Evolutionary conservation across 2,113 vertebrate genomes (phyloP), one percentile per base, ranked within the genome.

Genomic region (Solenodon paradoxus): DNA sequence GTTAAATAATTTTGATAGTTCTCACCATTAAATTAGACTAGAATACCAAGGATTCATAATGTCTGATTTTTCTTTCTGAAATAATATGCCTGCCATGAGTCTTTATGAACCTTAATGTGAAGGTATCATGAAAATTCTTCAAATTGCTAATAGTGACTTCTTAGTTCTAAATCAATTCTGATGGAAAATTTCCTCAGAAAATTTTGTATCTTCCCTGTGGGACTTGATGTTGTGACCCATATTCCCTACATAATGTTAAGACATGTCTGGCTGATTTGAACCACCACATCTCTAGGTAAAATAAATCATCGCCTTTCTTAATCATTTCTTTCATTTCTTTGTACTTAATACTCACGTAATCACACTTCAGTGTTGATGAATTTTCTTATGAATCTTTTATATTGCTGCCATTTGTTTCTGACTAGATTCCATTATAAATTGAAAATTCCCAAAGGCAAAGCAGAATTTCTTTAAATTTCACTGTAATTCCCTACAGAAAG

Each of bases 261-360:
- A 55, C 9, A 74, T 42, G 11, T 47, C 55, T 81, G 57, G 45
- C 20, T 80, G 22, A 85, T 69, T 32, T 49, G 51, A 88, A 35
- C 53, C 49, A 35, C 53, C 49, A 30, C 53, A 71, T 40, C 42
- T 53, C n/a, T 49, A 47, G 19, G 15, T 63, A 83, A 59, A 45
- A 45, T 40, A 92, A 72, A 45, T 59, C 7, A 80, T 75, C 16
- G 38, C 4, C 30, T 71, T 90, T 80, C 81, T 95, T 57, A 45
- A 35, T 64, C 15, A 88, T 84, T 87, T 68, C 35, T 53, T 15
- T 85, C 42, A 79, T 75, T 9, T 55, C 40, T 20, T 86, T 71
- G 69, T 82, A 77, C 24, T 93, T 68, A 78, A 40, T 83, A 42
- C 28, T 69, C 35, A 79, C 30, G 79, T 75, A 92, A 96, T 94